These are phyloP conservation scores for Pseudomyrmex gracilis DNA, from an alignment of 1,140 invertebrate genomes.

Conservation along the genomic window DNA sequence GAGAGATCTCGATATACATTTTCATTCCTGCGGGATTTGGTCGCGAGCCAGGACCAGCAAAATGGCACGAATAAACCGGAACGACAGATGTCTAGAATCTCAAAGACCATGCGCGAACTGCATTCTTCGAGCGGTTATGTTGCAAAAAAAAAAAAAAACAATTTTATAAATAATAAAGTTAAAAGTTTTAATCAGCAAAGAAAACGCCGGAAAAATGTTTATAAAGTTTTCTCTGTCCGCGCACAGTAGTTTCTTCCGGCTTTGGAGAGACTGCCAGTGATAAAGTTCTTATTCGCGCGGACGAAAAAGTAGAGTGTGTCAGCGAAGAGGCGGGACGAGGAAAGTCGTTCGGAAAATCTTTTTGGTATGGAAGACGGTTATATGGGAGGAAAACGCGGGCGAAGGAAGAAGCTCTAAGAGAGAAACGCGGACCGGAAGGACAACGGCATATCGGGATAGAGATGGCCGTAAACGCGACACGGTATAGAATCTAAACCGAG, in stretches of 20 bases:
- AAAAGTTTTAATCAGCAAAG: no score
- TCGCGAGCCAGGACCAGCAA: background rate
- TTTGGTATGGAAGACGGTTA: conserved; percentile 10
- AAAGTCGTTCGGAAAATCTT: conserved; percentile 47
- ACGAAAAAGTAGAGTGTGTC: conserved; percentile 9
- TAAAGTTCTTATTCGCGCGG: background rate
- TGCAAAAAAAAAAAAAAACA: no score
- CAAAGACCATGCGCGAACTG: background rate
- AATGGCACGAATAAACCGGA: background rate
- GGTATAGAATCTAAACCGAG: conserved; percentile 55
- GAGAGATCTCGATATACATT: background rate
- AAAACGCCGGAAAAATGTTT: background rate
- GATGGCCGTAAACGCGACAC: conserved; percentile 44
- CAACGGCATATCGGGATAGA: conserved; percentile 22
- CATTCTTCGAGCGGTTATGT: no score
- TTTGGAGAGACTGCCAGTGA: background rate
- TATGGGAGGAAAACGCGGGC: background rate
- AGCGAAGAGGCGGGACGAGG: background rate
- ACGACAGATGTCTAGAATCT: background rate
- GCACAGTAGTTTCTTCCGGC: background rate
- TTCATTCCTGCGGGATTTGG: background rate
- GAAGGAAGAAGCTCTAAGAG: background rate
- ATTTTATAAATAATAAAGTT: no score
- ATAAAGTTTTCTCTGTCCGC: background rate
- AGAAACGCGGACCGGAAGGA: conserved; percentile 8